Evolutionary conservation across 2,888 invertebrate species (phyloP).

Genomic region (Sericinus montela): DNA sequence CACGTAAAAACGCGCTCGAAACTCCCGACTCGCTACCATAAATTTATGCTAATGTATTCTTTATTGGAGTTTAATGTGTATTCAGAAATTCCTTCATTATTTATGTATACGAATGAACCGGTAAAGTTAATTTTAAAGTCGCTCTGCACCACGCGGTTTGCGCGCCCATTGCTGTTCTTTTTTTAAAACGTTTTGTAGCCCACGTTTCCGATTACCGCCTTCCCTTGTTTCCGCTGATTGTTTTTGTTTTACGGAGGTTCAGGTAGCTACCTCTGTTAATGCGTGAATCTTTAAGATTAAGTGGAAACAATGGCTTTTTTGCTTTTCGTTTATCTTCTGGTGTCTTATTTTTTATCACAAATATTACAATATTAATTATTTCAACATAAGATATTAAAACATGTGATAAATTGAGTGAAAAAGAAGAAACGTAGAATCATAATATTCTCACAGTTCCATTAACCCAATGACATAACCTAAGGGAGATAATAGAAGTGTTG

Average conservation of each 20-base stretch:
- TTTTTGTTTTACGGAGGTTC: constrained; percentile 38
- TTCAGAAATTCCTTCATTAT: constrained; percentile 78
- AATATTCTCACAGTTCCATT: constrained; percentile 39
- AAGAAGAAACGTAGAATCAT: too few species aligned
- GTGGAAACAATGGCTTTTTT: not conserved
- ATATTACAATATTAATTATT: too few species aligned
- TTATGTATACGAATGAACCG: constrained; percentile 78
- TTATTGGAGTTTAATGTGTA: constrained; percentile 80
- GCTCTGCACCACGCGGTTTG: constrained; percentile 62
- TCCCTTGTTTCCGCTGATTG: constrained; percentile 47
- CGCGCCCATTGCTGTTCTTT: constrained; percentile 59
- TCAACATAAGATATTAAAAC: too few species aligned
- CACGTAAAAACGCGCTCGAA: constrained; percentile 78
- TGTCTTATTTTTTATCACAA: too few species aligned
- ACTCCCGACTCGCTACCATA: constrained; percentile 75
- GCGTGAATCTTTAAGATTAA: not conserved
- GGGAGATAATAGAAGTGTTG: constrained; percentile 66
- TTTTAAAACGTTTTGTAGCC: constrained; percentile 49
- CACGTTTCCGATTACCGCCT: constrained; percentile 46
- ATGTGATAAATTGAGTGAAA: too few species aligned
- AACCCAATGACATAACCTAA: constrained; percentile 57
- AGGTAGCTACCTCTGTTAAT: constrained; percentile 31
- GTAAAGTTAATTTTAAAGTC: constrained; percentile 79
- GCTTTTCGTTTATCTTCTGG: not conserved
- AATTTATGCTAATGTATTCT: constrained; percentile 80